Conservation (phyloP, 2,888 invertebrate genomes). For the Escarpia spicata region DNA sequence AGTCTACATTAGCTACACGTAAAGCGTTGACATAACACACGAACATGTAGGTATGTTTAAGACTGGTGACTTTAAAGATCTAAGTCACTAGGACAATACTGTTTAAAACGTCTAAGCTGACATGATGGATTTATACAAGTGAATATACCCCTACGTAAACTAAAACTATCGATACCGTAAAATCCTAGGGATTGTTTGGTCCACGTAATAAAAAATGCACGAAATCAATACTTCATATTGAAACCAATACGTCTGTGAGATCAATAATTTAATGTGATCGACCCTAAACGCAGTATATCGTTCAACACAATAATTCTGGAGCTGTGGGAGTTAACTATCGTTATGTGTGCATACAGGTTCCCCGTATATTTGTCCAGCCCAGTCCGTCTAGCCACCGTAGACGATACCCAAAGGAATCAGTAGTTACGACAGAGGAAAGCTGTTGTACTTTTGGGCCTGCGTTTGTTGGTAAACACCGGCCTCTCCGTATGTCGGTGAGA, state of each 20-base stretch:
- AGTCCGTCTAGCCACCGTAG: not conserved
- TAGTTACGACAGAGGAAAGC: not conserved
- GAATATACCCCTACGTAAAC: too few species aligned
- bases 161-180: not conserved
- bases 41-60: not conserved
- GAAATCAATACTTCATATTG: not conserved
- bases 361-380: not conserved
- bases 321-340: not conserved
- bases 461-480: constrained; percentile 8
- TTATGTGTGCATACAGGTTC: not conserved
- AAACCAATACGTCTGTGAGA: too few species aligned
- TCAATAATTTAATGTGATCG: not conserved
- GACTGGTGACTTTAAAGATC: not conserved
- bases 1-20: not conserved
- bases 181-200: too few species aligned
- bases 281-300: not conserved
- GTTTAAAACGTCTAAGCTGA: not conserved
- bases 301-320: not conserved
- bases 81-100: not conserved
- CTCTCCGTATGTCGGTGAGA: not conserved
- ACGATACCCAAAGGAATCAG: not conserved
- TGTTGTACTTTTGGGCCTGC: not conserved
- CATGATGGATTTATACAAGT: not conserved
- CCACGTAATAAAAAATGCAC: not conserved
- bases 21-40: not conserved